Evolutionary conservation across 2,888 invertebrate species (phyloP), one percentile per base, ranked within the genome.

Genomic region (Caprella mutica): DNA sequence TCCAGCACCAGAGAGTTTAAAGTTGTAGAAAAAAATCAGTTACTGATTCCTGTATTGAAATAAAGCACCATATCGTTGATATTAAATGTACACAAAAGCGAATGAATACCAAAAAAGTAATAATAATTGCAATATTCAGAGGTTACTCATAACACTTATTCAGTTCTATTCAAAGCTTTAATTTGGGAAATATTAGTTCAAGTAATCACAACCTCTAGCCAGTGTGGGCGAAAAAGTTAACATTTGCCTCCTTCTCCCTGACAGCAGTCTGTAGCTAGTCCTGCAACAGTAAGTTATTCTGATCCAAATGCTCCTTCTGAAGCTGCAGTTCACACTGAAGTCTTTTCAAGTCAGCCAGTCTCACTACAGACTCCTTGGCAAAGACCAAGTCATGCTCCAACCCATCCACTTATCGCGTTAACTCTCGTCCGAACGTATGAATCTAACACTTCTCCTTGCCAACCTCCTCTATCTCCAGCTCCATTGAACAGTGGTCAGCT

Each of bases 161-260:
- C n/a, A n/a, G n/a, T n/a, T n/a, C n/a, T n/a, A n/a, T n/a, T n/a
- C n/a, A n/a, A n/a, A n/a, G n/a, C n/a, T n/a, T n/a, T n/a, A n/a
- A n/a, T n/a, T n/a, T n/a, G n/a, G n/a, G n/a, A n/a, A n/a, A n/a
- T n/a, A n/a, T n/a, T n/a, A n/a, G n/a, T n/a, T n/a, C n/a, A n/a
- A n/a, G n/a, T n/a, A n/a, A n/a, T n/a, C n/a, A n/a, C 44, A 44
- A 14, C 24, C 44, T 44, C 44, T 44, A 17, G 44, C 44, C 48
- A 5, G 48, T 21, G 19, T 48, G 48, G 5, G 48, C 48, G 30
- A 48, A 48, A n/a, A 48, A 48, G 30, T 48, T 27, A 14, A 48
- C 48, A 19, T 48, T 48, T 5, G 48, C 48, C 17, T 48, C 48
- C 17, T 30, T 5, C 19, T 48, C 48, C 19, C 48, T 23, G 5